These are phyloP conservation scores for Microtus montanus DNA, from an alignment of 2,113 vertebrate genomes.

Conservation along the genomic window DNA sequence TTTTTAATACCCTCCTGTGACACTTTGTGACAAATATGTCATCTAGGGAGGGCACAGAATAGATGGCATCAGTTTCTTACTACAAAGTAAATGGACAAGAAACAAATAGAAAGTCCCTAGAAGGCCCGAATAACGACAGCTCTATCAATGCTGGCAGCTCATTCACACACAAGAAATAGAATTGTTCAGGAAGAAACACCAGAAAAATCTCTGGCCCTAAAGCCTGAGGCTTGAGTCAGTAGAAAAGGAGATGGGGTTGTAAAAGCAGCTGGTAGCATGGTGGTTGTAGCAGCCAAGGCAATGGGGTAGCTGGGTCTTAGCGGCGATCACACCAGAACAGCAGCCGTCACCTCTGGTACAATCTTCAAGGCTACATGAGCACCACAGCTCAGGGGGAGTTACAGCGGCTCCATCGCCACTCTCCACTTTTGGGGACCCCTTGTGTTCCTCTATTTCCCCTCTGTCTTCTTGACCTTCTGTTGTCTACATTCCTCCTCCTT, in stretches of 20 bases:
- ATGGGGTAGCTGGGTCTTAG: neutral
- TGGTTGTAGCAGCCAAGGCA: neutral
- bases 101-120: neutral
- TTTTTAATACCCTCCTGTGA: conserved; percentile 31
- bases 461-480: neutral
- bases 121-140: neutral
- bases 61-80: neutral
- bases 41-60: neutral
- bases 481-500: neutral
- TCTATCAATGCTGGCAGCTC: neutral
- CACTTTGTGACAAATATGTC: conserved; percentile 5
- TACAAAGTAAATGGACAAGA: neutral
- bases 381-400: neutral
- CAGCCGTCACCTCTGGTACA: neutral
- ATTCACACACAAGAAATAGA: neutral
- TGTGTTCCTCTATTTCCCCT: neutral
- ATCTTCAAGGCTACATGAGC: neutral
- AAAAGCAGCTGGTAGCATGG: neutral
- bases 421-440: neutral
- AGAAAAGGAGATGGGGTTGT: neutral
- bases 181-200: neutral
- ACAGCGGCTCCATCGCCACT: neutral
- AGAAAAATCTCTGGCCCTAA: neutral
- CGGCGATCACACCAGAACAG: neutral
- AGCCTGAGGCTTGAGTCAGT: neutral